Evolutionary conservation across 2,888 invertebrate species (phyloP), one percentile per base, ranked within the genome.

Genomic region (Noctua pronuba): DNA sequence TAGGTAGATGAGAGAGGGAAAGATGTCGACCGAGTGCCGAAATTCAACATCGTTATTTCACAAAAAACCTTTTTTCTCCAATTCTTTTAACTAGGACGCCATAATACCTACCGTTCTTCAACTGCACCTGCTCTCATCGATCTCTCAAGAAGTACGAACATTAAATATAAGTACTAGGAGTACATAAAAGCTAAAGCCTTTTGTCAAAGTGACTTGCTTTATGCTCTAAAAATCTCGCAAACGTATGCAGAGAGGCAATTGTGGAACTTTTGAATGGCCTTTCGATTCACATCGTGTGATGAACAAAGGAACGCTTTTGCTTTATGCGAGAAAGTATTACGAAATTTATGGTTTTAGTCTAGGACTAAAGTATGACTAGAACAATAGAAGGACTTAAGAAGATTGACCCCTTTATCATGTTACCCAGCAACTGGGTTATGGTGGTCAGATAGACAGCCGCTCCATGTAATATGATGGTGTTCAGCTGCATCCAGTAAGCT

Each of bases 201-300:
- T 79, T 79, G 28, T 66, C 65, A 75, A 65, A 65, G 69, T 55
- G 41, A 52, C 74, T 74, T 58, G 58, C 68, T 75, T 60, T 80
- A 70, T 60, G 60, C 80, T 67, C 66, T 66, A 80, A 80, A 80
- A 80, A 80, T 66, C 52, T 70, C 35, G 31, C 80, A 38, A 74
- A 66, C 58, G 58, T 80, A 66, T 60, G 75, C 69, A 69, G 70
- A 70, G 64, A 55, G 69, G 65, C 52, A 70, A 80, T 75, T 75
- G 66, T 80, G 44, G 35, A 70, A 80, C 52, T 70, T 80, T 46
- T 46, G 52, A 80, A 71, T 70, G 58, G 60, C 44, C 18, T 75
- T 70, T 76, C 60, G 44, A 70, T 55, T 76, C 79, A 69, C 21
- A 28, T 44, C 46, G 46, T 74, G 18, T 46, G 71, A 28, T 16